phyloP scores from a whole-genome alignment of 2,888 invertebrate genomes.

The Schizaphis graminum region DNA sequence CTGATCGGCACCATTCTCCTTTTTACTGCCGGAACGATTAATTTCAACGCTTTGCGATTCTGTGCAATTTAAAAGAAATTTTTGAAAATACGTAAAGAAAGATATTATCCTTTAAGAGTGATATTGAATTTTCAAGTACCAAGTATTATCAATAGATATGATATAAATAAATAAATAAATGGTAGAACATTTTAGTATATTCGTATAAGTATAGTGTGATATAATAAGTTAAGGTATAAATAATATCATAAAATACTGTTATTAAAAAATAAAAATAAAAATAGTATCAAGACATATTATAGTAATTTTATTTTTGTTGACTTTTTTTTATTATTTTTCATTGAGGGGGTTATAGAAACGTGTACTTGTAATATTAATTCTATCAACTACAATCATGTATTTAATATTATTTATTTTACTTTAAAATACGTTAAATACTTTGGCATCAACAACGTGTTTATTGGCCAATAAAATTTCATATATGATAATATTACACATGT shows the following conservation, averaged over 20 bases:
- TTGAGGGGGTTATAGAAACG: not conserved
- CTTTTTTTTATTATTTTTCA: not conserved
- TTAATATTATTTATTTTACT: not conserved
- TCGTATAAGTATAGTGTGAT: not conserved
- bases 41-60: not conserved
- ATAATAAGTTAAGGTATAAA: not conserved
- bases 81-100: not conserved
- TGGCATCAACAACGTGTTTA: not conserved
- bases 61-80: not conserved
- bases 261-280: not conserved
- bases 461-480: not conserved
- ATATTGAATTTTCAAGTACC: not conserved
- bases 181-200: not conserved
- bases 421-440: not conserved
- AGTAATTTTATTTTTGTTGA: not conserved
- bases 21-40: not conserved
- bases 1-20: not conserved
- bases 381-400: not conserved
- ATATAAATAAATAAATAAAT: not conserved
- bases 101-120: not conserved
- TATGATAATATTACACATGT: not conserved
- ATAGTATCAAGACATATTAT: not conserved
- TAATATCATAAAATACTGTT: not conserved
- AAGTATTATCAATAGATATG: not conserved
- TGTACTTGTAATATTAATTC: not conserved